Evolutionary conservation across 92 coral and sea anemone species (phyloP).

Genomic region (Epizoanthus illoricatus): DNA sequence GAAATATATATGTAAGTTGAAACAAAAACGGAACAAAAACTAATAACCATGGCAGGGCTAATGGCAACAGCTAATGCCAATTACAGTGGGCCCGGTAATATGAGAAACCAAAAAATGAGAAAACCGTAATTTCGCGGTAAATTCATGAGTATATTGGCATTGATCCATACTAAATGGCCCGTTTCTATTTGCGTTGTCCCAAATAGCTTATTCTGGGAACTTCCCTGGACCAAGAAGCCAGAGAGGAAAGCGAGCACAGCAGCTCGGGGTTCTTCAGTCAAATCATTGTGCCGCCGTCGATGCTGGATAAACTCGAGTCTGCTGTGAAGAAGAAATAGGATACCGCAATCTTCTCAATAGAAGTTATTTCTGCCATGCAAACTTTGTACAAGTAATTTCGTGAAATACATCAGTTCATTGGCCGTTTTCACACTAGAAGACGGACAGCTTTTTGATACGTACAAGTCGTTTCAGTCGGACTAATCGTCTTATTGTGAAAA

Average conservation of each 20-base stretch:
- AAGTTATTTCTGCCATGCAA: not conserved
- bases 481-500: too few species aligned
- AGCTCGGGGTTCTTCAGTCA: constrained; percentile 68
- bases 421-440: too few species aligned
- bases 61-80: too few species aligned
- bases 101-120: too few species aligned
- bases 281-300: constrained; percentile 83
- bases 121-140: not conserved
- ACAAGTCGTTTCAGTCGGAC: too few species aligned
- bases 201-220: constrained; percentile 75
- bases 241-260: constrained; percentile 41
- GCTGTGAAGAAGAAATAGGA: constrained; percentile 58
- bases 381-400: too few species aligned
- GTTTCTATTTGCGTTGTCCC: not conserved
- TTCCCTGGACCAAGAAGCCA: constrained; percentile 56
- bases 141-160: not conserved
- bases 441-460: too few species aligned
- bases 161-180: not conserved
- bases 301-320: constrained; percentile 79
- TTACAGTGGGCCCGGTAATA: too few species aligned
- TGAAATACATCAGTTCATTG: too few species aligned
- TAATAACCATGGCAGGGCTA: too few species aligned
- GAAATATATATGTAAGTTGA: too few species aligned
- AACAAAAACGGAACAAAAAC: too few species aligned
- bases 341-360: not conserved